A percentile compares a stretch with the other conserved stretches of the same genome.
Conservation (phyloP, 2,797 vertebrate genomes). For the Eremophila alpestris region DNA sequence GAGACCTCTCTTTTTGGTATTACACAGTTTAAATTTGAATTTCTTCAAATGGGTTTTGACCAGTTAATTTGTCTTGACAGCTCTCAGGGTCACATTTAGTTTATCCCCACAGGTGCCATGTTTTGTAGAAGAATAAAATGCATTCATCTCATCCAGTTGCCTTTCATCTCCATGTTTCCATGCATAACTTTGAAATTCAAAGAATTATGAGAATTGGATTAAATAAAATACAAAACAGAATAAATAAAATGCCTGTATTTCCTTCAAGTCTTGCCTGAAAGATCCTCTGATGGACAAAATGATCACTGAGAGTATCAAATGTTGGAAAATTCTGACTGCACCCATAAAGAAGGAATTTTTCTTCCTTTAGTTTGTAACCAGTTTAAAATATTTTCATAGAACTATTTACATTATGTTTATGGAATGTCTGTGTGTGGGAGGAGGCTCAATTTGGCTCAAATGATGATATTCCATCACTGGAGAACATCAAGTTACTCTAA, state of each 20-base stretch:
- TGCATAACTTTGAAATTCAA: background rate
- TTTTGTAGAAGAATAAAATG: constrained; percentile 28
- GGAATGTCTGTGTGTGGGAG: background rate
- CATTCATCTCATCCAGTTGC: constrained; percentile 17
- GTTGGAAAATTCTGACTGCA: background rate
- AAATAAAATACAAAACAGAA: background rate
- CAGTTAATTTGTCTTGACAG: constrained; percentile 57
- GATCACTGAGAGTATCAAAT: background rate
- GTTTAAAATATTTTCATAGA: background rate
- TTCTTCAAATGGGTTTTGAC: constrained; percentile 4
- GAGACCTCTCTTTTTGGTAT: background rate
- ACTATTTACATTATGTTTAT: background rate
- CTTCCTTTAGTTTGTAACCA: background rate
- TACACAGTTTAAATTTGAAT: constrained; percentile 2
- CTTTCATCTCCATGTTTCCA: background rate
- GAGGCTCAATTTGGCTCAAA: background rate
- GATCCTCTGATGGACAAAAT: background rate
- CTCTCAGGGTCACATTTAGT: constrained; percentile 43
- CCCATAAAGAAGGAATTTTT: background rate
- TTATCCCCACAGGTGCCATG: constrained; percentile 54
- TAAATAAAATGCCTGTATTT: background rate
- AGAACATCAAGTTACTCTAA: background rate
- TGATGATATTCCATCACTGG: background rate
- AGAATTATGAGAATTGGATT: background rate
- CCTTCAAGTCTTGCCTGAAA: background rate